Evolutionary conservation across 2,113 vertebrate species (phyloP).

Genomic region (Tetraodon nigroviridis): DNA sequence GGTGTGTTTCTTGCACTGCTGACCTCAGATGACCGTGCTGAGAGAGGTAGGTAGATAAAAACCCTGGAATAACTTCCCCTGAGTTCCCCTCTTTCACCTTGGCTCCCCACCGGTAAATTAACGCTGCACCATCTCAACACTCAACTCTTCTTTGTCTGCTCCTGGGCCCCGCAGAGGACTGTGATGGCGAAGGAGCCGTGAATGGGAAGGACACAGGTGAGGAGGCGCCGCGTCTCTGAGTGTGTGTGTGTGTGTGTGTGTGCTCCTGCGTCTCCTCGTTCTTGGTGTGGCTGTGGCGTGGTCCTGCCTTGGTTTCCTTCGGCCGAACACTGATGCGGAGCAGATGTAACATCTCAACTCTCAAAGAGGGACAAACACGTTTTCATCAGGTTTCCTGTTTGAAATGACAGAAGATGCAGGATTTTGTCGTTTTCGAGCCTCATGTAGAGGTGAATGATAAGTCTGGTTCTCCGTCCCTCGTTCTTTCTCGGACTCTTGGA

Average conservation of each 20-base stretch:
- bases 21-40: constrained; percentile 84
- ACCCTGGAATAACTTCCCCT: constrained; percentile 1
- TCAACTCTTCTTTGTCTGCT: constrained; percentile 28
- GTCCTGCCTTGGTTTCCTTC: background rate
- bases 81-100: background rate
- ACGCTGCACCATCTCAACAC: background rate
- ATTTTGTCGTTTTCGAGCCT: too few species aligned
- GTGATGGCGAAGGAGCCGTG: constrained; percentile 83
- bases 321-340: too few species aligned
- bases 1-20: constrained; percentile 79
- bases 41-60: constrained; percentile 81
- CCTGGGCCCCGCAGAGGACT: constrained; percentile 78
- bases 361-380: too few species aligned
- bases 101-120: background rate
- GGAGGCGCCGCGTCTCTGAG: constrained; percentile 33
- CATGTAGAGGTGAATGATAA: too few species aligned
- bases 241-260: constrained; percentile 18
- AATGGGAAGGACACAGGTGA: constrained; percentile 89
- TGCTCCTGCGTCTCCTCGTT: background rate
- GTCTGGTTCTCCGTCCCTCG: too few species aligned
- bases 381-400: too few species aligned
- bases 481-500: too few species aligned
- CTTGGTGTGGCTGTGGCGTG: background rate
- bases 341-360: too few species aligned
- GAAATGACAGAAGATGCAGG: too few species aligned